These are phyloP conservation scores for Zaprionus lachaisei DNA, from an alignment of 1,140 invertebrate genomes.

Conservation along the genomic window DNA sequence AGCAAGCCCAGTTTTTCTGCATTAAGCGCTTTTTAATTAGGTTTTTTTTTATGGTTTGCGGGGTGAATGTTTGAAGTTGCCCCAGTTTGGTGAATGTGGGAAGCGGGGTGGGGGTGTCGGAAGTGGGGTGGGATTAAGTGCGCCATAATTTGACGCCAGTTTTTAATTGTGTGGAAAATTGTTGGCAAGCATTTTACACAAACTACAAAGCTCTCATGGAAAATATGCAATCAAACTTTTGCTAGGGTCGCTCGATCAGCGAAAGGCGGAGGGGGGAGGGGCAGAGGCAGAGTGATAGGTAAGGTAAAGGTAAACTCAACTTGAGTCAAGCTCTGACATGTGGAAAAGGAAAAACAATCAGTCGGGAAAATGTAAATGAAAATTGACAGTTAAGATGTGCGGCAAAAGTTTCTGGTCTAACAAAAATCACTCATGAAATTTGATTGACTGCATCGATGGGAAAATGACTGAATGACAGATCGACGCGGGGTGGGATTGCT, in stretches of 20 bases:
- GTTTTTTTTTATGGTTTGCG: slow-evolving; percentile 42
- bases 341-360: slow-evolving; percentile 49
- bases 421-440: slow-evolving; percentile 79
- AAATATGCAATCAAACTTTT: slow-evolving; percentile 67
- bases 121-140: slow-evolving; percentile 22
- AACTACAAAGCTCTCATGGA: slow-evolving; percentile 35
- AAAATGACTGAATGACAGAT: slow-evolving; percentile 69
- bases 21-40: slow-evolving; percentile 80
- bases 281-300: slow-evolving; percentile 4
- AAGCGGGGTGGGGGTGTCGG: neutral
- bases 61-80: slow-evolving; percentile 56
- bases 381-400: slow-evolving; percentile 65
- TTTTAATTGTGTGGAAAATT: slow-evolving; percentile 71
- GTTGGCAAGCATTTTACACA: slow-evolving; percentile 38
- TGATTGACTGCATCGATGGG: slow-evolving; percentile 80
- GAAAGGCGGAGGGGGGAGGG: neutral
- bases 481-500: neutral
- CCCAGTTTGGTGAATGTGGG: slow-evolving; percentile 26
- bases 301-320: slow-evolving; percentile 11
- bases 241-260: neutral
- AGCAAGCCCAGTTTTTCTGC: slow-evolving; percentile 43
- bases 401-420: slow-evolving; percentile 63
- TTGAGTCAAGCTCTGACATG: slow-evolving; percentile 17
- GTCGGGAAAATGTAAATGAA: slow-evolving; percentile 72
- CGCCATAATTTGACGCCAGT: slow-evolving; percentile 60